Evolutionary conservation across 2,113 vertebrate genomes (phyloP).

Genomic region (Mustela lutreola): DNA sequence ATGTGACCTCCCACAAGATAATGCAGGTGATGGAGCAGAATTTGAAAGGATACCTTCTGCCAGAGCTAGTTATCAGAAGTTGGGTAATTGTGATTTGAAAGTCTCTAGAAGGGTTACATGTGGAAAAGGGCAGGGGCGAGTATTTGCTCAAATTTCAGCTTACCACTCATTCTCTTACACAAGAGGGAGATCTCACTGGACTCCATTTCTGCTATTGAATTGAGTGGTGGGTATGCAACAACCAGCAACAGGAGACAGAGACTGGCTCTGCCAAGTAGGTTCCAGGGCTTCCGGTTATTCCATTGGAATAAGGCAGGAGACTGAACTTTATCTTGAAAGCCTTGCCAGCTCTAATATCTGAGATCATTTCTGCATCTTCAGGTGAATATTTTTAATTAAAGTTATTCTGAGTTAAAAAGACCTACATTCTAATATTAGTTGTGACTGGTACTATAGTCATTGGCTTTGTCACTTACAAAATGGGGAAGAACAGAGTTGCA

Average conservation of each 20-base stretch:
- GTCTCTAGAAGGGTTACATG: neutral
- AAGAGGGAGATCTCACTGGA: neutral
- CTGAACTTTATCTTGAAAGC: neutral
- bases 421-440: neutral
- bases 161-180: neutral
- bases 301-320: neutral
- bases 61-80: neutral
- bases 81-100: slow-evolving; percentile 4
- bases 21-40: neutral
- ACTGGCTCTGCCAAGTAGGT: neutral
- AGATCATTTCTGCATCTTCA: neutral
- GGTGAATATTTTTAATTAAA: neutral
- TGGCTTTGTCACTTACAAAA: neutral
- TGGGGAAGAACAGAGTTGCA: neutral
- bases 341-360: neutral
- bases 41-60: neutral
- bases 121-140: neutral
- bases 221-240: neutral
- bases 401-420: neutral
- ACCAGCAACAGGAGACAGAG: neutral
- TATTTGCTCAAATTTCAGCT: neutral
- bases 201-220: neutral
- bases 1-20: neutral
- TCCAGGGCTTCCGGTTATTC: neutral
- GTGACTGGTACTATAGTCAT: neutral